phyloP scores from a whole-genome alignment of 2,113 vertebrate genomes.

The Petrocephalus microphthalmus region DNA sequence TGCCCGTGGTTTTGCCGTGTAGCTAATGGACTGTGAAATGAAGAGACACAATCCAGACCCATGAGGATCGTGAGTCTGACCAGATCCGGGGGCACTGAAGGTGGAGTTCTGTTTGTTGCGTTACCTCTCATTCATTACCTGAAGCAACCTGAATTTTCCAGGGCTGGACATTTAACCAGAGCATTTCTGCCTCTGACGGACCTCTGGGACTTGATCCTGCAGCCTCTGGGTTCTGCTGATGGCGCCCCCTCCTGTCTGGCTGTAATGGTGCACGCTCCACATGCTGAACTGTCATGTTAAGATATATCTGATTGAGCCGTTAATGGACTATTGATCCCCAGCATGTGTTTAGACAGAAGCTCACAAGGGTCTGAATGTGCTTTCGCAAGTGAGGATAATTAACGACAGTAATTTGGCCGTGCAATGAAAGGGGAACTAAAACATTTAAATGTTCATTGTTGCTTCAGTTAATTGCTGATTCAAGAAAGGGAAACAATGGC shows the following conservation, averaged over 20 bases:
- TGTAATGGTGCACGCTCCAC: background rate
- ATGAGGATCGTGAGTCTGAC: background rate
- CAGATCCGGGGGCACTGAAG: background rate
- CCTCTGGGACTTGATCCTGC: background rate
- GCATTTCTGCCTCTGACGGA: background rate
- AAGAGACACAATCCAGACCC: background rate
- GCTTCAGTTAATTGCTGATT: background rate
- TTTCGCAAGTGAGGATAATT: background rate
- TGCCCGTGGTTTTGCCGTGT: background rate
- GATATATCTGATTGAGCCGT: background rate
- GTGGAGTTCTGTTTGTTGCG: background rate
- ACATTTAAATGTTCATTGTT: background rate
- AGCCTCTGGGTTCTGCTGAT: background rate
- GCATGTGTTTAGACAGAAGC: background rate
- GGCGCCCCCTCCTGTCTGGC: background rate
- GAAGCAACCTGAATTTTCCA: background rate
- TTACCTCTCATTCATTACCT: background rate
- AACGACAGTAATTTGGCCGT: background rate
- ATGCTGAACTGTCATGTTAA: background rate
- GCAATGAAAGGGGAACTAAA: background rate
- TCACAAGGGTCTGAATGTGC: background rate
- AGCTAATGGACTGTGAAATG: constrained; percentile 15
- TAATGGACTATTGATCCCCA: background rate
- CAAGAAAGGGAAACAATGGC: background rate
- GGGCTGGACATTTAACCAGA: background rate